Evolutionary conservation across 1,140 invertebrate species (phyloP), one percentile per base, ranked within the genome.

Genomic region (Spodoptera litura): DNA sequence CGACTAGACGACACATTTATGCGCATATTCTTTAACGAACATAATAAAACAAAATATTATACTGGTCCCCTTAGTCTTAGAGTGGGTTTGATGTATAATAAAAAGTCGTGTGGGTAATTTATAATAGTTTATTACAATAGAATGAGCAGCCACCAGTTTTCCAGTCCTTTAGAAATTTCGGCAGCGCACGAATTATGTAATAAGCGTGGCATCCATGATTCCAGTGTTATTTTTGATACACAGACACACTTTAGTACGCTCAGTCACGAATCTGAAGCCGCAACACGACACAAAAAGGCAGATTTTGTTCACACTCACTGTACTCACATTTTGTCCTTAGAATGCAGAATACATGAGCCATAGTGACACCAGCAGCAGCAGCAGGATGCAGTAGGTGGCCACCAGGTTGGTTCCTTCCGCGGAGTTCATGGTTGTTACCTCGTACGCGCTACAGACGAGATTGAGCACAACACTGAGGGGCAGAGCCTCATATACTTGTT

Each of bases 261-360:
- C 62, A 68, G 52, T 56, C 35, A 27, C 62, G 59, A 56, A 77
- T 66, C 27, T 58, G 12, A 58, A 74, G 35, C 31, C 68, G 9
- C 8, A 56, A 38, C 12, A 75, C 13, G 11, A 44, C 27, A 52
- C 58, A 20, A 78, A 51, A 53, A 35, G 31, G 27, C 13, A 38
- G 38, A 10, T 73, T 70, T 71, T 58, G 13, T 10, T 44, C 13
- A 68, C 49, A 53, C n/a, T n/a, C 76, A 80, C 70, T 78, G 13
- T 79, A 90, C 89, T 88, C 81, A 89, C 88, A 31, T 62, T 83
- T 53, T 59, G 15, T 62, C 58, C 78, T 89, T 94, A 94, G 77
- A 93, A 93, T 31, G 86, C 91, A 10, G 93, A 93, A 70, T 94
- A 94, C 11, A 94, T 59, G 6, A 92, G 81, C 93, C 93, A 94